Evolutionary conservation across 2,113 vertebrate genomes (phyloP).

Genomic region (Cepphus grylle): DNA sequence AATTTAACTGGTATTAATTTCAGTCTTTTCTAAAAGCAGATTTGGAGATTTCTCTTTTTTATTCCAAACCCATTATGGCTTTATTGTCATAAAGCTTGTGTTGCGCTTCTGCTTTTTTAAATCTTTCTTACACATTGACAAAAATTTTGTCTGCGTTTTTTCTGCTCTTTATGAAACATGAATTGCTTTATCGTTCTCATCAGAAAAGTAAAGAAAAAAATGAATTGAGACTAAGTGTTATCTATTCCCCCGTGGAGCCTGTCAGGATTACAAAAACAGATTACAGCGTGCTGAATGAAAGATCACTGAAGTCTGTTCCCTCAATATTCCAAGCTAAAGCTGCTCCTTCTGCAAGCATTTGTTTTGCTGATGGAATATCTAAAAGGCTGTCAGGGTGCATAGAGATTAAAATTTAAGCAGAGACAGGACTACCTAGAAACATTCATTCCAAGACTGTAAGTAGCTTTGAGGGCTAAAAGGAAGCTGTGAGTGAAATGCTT

Average conservation of each 20-base stretch:
- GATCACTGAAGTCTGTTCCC: background rate
- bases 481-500: background rate
- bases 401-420: background rate
- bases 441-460: background rate
- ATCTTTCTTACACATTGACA: background rate
- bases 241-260: background rate
- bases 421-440: background rate
- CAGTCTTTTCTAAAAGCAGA: background rate
- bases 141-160: background rate
- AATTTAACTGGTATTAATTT: background rate
- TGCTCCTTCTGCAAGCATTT: background rate
- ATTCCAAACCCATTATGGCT: background rate
- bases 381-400: background rate
- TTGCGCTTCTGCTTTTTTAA: background rate
- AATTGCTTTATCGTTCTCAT: background rate
- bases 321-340: background rate
- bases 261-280: background rate
- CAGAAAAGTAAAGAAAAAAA: background rate
- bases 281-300: background rate
- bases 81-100: background rate
- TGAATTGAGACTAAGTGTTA: background rate
- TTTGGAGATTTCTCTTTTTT: background rate
- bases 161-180: background rate
- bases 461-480: background rate
- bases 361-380: background rate